These are phyloP conservation scores for Machimus rusticus DNA, from an alignment of 2,888 invertebrate species.

Conservation along the genomic window DNA sequence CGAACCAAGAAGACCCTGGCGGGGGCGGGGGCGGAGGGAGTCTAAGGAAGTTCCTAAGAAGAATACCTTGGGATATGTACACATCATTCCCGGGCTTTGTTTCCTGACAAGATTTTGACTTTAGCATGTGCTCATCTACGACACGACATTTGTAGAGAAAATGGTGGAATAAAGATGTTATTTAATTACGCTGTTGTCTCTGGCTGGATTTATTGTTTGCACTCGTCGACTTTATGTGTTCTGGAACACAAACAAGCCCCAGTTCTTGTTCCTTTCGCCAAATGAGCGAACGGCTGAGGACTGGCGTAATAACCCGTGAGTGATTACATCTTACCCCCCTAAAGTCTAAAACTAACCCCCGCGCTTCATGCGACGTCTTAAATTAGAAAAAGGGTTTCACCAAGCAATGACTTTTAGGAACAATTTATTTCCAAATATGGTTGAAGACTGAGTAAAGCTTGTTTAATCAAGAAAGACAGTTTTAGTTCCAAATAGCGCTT, in stretches of 20 bases:
- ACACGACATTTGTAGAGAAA: slow-evolving; percentile 2
- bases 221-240: slow-evolving; percentile 9
- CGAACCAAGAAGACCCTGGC: not conserved
- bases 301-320: not conserved
- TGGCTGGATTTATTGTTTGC: slow-evolving; percentile 12
- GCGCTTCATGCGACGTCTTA: not conserved
- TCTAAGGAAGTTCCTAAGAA: not conserved
- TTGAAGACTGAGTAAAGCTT: not conserved
- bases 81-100: not conserved
- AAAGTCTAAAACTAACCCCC: not conserved
- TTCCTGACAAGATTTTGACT: not conserved
- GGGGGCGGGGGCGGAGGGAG: not conserved
- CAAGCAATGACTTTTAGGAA: not conserved
- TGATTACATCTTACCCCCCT: not conserved
- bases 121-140: not conserved
- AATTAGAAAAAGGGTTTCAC: not conserved
- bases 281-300: not conserved
- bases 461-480: not conserved
- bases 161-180: slow-evolving; percentile 14
- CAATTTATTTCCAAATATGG: not conserved
- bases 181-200: slow-evolving; percentile 11
- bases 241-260: not conserved
- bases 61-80: not conserved
- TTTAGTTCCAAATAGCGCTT: not conserved
- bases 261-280: not conserved